Base-by-base conservation (phyloP, 2,797 vertebrate genomes). In the Intellagama lesueurii region DNA sequence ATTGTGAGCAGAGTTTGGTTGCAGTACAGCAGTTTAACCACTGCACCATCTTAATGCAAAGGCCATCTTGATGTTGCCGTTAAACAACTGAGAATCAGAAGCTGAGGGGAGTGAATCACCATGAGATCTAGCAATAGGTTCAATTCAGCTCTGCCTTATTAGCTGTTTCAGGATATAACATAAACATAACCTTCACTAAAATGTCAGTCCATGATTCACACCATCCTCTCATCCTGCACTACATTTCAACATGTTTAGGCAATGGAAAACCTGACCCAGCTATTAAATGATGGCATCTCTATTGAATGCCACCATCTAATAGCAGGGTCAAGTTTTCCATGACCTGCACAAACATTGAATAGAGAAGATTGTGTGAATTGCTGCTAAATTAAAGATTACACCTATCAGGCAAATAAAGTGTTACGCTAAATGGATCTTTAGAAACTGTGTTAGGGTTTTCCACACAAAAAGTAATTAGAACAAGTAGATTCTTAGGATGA, bases 121-220 rank as follows among this genome's bases (percentile, higher is more conserved):
- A 64, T 64, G 17, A 22, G 16, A 56, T 64, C 4, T 22, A 64
- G 60, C 60, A 64, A 64, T 17, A 64, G 16, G 16, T 64, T 14
- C 60, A 40, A 26, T n/a, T 40, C 40, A 47, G 32, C 28, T 66
- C 26, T 30, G 64, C 83, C 32, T 40, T 64, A 40, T 3, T 40
- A 64, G 17, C 60, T 64, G 60, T 19, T 64, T 32, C 22, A 69
- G 69, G 68, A 84, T 30, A 79, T 7, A 2, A 26, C 86, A 81
- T 8, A 91, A 64, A 83, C 0, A 0, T 69, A 72, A 72, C 49
- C 26, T 0, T 0, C 26, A 26, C 56, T 2, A 28, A 17, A 68
- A 88, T 90, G n/a, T 56, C 83, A 66, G 49, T 85, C 19, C 19
- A 64, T 64, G 90, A 88, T 73, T 87, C 0, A 0, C 69, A 75